Evolutionary conservation across 2,888 invertebrate species (phyloP).

Genomic region (Sussaba pulchella): DNA sequence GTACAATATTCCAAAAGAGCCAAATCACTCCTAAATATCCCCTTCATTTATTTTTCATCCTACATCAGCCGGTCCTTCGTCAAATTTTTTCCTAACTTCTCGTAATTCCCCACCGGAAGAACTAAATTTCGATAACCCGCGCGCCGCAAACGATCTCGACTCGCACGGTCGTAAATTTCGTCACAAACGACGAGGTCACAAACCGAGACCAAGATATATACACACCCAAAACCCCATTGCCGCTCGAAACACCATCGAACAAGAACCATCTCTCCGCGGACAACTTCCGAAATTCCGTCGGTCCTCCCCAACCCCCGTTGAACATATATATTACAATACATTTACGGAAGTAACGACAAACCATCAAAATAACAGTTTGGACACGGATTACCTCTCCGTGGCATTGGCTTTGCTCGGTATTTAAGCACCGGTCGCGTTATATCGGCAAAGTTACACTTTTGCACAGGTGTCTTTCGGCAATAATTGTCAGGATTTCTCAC

Average conservation of each 20-base stretch:
- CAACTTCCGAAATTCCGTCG: not conserved
- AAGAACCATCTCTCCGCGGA: constrained; percentile 3
- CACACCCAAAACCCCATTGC: no score
- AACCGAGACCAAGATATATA: not conserved
- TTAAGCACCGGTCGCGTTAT: constrained; percentile 23
- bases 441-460: constrained; percentile 27
- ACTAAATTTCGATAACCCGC: constrained; percentile 46
- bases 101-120: constrained; percentile 6
- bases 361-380: not conserved
- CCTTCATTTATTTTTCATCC: constrained; percentile 43
- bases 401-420: constrained; percentile 21
- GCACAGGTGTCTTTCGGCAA: constrained; percentile 60
- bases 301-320: not conserved
- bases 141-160: constrained; percentile 15
- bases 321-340: constrained; percentile 8
- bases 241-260: constrained; percentile 5
- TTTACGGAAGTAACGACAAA: constrained; percentile 26
- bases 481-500: constrained; percentile 64
- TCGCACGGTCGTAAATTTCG: constrained; percentile 19
- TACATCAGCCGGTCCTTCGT: no score
- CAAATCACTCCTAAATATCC: no score
- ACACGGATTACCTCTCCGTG: not conserved
- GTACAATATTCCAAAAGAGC: no score
- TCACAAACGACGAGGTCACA: constrained; percentile 13
- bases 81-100: no score